Evolutionary conservation across 35 echinoderm and acorn worm species (phyloP), one percentile per base, ranked within the genome.

Genomic region (Holothuria glaberrima): DNA sequence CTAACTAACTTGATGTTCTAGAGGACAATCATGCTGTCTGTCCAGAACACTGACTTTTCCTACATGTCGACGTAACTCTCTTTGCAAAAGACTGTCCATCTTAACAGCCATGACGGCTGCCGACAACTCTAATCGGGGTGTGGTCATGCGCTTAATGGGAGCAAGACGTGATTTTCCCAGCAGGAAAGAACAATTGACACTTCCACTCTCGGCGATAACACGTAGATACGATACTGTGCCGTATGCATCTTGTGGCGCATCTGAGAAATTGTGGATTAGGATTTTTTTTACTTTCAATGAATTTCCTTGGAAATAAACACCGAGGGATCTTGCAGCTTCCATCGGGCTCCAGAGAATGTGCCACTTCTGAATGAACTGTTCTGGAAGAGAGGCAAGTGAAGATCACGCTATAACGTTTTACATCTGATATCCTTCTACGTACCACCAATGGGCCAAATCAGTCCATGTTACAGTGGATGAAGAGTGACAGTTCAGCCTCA

Each of bases 21-120:
- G 5, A 94, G 81, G 16, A 95, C 90, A 54, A 83, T 89, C 30
- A 76, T 88, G 58, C 94, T 95, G 58, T 95, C 94, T 27, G 89
- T 94, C 93, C 89, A 94, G 75, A 87, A 94, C 0, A 50, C 25
- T 7, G 89, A 80, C 13, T 61, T 48, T 1, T 80, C 20, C 13
- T 89, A 48, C 19, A n/a, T 27, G 70, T 17, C 80, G 25, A 21
- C 36, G 25, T 3, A 88, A 35, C 54, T 95, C 93, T 30, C 58
- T 29, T 27, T 54, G 48, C 5, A 92, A 20, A 58, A 92, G 38
- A 18, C n/a, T 54, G 56, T 95, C 84, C 50, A 92, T 19, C 54
- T 56, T 88, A 2, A 91, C 82, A 25, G 91, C 60, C 20, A 90
- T 0, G 2, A 74, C 73, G 0, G 90, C 90, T 30, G 94, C 94